phyloP scores from a whole-genome alignment of 2,113 vertebrate genomes.

The Xyliphius kryptos region DNA sequence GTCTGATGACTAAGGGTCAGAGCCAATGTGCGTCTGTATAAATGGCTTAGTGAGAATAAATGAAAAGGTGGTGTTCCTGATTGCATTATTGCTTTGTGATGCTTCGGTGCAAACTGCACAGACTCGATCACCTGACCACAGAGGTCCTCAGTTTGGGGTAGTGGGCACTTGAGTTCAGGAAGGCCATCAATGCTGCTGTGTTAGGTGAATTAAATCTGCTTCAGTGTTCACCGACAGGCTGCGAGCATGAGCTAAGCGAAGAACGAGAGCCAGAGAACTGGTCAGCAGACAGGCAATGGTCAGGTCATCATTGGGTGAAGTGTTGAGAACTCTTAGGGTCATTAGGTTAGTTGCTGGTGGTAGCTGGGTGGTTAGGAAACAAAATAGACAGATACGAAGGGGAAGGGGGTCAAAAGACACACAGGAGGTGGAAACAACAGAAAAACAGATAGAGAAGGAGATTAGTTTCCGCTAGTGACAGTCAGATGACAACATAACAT shows the following conservation, averaged over 20 bases:
- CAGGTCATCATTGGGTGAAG: slow-evolving; percentile 99
- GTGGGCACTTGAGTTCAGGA: slow-evolving; percentile 31
- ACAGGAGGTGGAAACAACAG: slow-evolving; percentile 69
- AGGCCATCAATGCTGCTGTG: slow-evolving; percentile 52
- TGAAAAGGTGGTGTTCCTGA: slow-evolving; percentile 51
- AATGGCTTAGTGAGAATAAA: slow-evolving; percentile 26
- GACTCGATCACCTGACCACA: slow-evolving; percentile 78
- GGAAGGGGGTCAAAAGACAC: slow-evolving; percentile 60
- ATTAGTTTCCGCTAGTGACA: slow-evolving; percentile 99
- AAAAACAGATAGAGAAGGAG: slow-evolving; percentile 97
- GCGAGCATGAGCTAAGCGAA: slow-evolving; percentile 76
- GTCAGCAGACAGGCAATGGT: slow-evolving; percentile 97
- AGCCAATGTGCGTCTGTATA: slow-evolving; percentile 5
- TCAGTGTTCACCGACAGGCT: slow-evolving; percentile 72
- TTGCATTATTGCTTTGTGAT: slow-evolving; percentile 87
- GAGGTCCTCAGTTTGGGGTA: slow-evolving; percentile 44
- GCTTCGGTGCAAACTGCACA: slow-evolving; percentile 82
- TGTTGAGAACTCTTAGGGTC: slow-evolving; percentile 99
- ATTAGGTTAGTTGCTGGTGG: slow-evolving; percentile 99
- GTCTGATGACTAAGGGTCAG: background rate
- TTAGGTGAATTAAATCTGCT: slow-evolving; percentile 82
- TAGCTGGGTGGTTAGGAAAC: slow-evolving; percentile 98
- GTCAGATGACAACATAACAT: slow-evolving; percentile 99
- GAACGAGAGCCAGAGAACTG: slow-evolving; percentile 96
- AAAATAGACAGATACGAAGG: slow-evolving; percentile 64